Percentiles rank a stretch among this genome's conserved stretches.
These are phyloP conservation scores for Theodoxus fluviatilis DNA, from an alignment of 2,888 invertebrate genomes.

Conservation along the genomic window DNA sequence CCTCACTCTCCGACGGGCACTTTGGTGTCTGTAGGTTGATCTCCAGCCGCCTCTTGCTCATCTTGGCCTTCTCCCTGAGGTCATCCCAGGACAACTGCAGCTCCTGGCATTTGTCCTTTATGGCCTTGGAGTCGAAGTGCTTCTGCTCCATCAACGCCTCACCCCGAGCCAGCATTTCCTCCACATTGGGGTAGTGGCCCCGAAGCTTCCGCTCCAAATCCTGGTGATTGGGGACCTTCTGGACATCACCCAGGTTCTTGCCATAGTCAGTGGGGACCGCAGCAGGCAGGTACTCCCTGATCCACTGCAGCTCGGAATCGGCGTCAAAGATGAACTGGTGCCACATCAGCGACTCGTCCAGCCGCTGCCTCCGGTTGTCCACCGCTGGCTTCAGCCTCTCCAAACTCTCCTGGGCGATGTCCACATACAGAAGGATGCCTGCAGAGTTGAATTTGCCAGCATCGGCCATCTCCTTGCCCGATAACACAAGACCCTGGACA, in stretches of 20 bases:
- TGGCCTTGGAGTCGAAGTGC: slow-evolving; percentile 83
- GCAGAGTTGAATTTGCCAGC: slow-evolving; percentile 94
- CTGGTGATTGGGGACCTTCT: slow-evolving; percentile 80
- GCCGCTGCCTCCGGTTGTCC: slow-evolving; percentile 74
- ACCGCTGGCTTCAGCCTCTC: slow-evolving; percentile 78
- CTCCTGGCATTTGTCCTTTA: slow-evolving; percentile 78
- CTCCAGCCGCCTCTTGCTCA: slow-evolving; percentile 81
- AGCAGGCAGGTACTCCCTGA: slow-evolving; percentile 84
- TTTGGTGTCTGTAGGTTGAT: slow-evolving; percentile 88
- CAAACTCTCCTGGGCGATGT: slow-evolving; percentile 77
- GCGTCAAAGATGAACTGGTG: slow-evolving; percentile 95
- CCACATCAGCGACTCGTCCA: slow-evolving; percentile 87
- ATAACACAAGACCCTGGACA: slow-evolving; percentile 78
- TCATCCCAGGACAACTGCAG: slow-evolving; percentile 78
- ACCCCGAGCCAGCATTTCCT: slow-evolving; percentile 83
- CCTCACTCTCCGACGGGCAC: slow-evolving; percentile 72
- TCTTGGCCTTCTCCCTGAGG: slow-evolving; percentile 75
- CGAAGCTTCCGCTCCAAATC: slow-evolving; percentile 88
- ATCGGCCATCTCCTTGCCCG: slow-evolving; percentile 86
- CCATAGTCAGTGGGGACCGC: slow-evolving; percentile 78
- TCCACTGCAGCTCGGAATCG: slow-evolving; percentile 93
- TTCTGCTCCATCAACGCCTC: slow-evolving; percentile 76
- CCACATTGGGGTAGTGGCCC: slow-evolving; percentile 85
- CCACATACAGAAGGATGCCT: slow-evolving; percentile 81
- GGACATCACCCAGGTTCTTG: slow-evolving; percentile 88